A percentile compares a stretch with the other conserved stretches of the same genome.
phyloP scores from a whole-genome alignment of 2,113 vertebrate species.

The Castor canadensis region DNA sequence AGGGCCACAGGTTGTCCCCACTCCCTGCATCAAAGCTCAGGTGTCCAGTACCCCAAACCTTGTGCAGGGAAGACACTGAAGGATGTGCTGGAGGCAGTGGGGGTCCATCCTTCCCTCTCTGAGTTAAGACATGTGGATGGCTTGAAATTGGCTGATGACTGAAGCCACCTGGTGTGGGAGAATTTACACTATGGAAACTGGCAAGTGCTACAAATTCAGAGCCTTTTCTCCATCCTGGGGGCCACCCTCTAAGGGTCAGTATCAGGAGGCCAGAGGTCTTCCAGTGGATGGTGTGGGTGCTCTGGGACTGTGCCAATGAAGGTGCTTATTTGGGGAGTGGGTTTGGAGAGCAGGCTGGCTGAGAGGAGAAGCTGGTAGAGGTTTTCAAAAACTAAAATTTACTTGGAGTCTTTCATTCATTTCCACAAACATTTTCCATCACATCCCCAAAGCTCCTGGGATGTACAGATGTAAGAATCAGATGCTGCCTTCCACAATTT shows the following conservation, averaged over 20 bases:
- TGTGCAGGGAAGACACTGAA: neutral
- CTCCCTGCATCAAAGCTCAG: neutral
- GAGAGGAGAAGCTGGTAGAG: neutral
- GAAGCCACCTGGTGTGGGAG: neutral
- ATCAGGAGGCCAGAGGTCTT: neutral
- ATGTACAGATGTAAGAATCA: neutral
- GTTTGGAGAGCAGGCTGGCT: neutral
- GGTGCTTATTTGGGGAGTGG: neutral
- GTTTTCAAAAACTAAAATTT: neutral
- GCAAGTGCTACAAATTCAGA: neutral
- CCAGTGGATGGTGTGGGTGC: neutral
- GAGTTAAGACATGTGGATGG: neutral
- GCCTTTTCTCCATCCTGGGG: neutral
- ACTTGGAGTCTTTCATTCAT: neutral
- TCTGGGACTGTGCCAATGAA: neutral
- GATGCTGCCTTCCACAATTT: neutral
- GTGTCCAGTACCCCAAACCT: neutral
- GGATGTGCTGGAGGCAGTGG: neutral
- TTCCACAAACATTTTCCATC: neutral
- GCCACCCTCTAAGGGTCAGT: neutral
- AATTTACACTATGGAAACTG: neutral
- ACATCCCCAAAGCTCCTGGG: too few relatives aligned
- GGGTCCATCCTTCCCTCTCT: fast-evolving
- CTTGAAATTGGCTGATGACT: neutral
- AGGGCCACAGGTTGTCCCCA: neutral